phyloP scores from a whole-genome alignment of 2,888 invertebrate genomes.

The Brassicogethes aeneus region DNA sequence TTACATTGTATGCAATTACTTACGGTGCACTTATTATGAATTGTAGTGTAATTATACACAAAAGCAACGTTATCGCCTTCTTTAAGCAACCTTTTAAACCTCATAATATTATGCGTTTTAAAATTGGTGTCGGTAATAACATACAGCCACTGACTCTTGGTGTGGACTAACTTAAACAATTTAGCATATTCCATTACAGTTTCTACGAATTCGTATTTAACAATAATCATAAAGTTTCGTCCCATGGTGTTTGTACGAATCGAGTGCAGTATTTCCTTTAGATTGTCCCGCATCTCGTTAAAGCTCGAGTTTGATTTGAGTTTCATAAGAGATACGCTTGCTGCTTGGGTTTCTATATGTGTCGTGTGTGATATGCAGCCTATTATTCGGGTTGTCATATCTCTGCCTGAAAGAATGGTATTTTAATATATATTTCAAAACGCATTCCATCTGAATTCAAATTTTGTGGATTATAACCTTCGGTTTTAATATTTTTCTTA shows the following conservation, averaged over 20 bases:
- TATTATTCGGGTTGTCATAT: constrained; percentile 57
- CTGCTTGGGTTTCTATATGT: constrained; percentile 15
- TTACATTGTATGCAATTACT: constrained; percentile 11
- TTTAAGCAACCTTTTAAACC: constrained; percentile 49
- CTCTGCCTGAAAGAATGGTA: constrained; percentile 44
- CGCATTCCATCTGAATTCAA: no score
- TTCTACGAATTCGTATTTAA: constrained; percentile 51
- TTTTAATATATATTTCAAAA: no score
- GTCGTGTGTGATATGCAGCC: constrained; percentile 45
- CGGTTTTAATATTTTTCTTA: no score
- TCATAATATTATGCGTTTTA: constrained; percentile 44
- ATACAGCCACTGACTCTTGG: constrained; percentile 75
- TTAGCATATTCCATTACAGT: constrained; percentile 62
- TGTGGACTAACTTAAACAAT: constrained; percentile 55
- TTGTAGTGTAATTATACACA: constrained; percentile 56
- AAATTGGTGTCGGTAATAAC: constrained; percentile 55
- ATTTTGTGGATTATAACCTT: no score
- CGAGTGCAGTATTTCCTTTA: constrained; percentile 29
- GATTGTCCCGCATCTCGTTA: constrained; percentile 24
- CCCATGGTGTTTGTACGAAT: constrained; percentile 32
- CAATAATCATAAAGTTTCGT: constrained; percentile 51
- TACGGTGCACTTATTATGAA: constrained; percentile 48
- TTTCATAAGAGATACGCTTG: constrained; percentile 33
- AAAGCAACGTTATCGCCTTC: constrained; percentile 80
- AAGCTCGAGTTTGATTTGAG: constrained; percentile 21